Evolutionary conservation across 2,888 invertebrate genomes (phyloP), one percentile per base, ranked within the genome.

Genomic region (Dicycla oo): DNA sequence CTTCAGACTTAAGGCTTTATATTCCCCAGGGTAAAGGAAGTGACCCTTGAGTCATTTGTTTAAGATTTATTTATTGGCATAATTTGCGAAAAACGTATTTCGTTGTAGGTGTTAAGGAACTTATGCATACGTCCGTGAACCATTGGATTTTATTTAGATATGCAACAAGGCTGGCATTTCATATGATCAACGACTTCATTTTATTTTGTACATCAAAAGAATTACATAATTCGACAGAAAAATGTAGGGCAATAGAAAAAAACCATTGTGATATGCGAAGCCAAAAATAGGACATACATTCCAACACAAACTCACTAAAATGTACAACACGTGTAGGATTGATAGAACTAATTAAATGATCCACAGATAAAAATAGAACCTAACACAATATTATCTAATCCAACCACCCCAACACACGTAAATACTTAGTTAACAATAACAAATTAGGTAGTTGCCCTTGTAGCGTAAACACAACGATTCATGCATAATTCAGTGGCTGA

Each of bases 351-450:
- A 23, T 6, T 4, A 6, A 56, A 61, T 43, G 23, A 73, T 18
- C 20, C n/a, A 54, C 34, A 40, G 45, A 30, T 26, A 80, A 6
- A 49, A 80, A 51, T 51, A 81, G 45, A 51, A 26, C n/a, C 23
- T 34, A 68, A 68, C 49, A 76, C 40, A 53, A 64, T 2, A 30
- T 65, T 49, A 57, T 54, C 43, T 20, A 66, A 69, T 43, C 51
- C 34, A 60, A 61, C 10, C 18, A 8, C 38, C 57, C 53, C 34
- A 15, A 63, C 43, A 68, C 63, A 75, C 76, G 56, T 75, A 81
- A 83, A 84, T 74, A 73, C 51, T 73, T 81, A 83, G 69, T 69
- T 69, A 75, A 75, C 81, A 67, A 84, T 84, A 80, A 80, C 84
- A 81, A 81, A 80, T 80, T 75, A 80, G 81, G 56, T 69, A 67